These are phyloP conservation scores for Sciurus carolinensis DNA, from an alignment of 2,797 vertebrate genomes.

Conservation along the genomic window DNA sequence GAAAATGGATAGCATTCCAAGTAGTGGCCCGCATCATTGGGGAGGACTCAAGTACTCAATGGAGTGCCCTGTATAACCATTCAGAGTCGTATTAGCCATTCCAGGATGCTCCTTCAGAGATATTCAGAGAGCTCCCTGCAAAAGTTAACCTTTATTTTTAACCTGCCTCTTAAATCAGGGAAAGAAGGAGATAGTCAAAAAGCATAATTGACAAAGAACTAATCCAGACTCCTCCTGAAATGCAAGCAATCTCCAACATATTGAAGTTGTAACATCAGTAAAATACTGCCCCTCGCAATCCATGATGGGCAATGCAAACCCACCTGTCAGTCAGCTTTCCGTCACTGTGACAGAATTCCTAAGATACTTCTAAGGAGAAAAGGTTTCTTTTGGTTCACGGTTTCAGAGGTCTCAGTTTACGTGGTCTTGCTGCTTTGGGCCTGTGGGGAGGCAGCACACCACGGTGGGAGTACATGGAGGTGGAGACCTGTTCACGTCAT, in stretches of 20 bases:
- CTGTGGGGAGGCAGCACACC: no score
- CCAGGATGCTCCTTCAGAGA: background rate
- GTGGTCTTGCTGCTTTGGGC: no score
- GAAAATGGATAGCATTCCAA: background rate
- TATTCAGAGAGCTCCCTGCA: background rate
- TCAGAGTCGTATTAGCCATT: no score
- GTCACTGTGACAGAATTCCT: no score
- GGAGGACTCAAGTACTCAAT: background rate
- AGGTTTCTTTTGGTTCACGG: no score
- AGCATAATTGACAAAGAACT: background rate
- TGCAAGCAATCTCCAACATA: no score
- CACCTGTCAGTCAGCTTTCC: no score
- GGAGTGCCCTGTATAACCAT: accelerated
- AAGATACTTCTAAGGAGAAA: no score
- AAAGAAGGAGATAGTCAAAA: background rate
- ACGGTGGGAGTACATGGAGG: no score
- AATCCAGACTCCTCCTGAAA: background rate
- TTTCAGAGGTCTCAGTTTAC: no score
- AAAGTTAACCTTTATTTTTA: background rate
- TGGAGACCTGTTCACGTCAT: no score
- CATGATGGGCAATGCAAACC: background rate
- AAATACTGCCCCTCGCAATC: background rate
- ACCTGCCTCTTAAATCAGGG: background rate
- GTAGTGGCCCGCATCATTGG: background rate
- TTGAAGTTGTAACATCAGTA: background rate